These are phyloP conservation scores for Saguinus midas DNA, from an alignment of 2,113 vertebrate species.

Conservation along the genomic window DNA sequence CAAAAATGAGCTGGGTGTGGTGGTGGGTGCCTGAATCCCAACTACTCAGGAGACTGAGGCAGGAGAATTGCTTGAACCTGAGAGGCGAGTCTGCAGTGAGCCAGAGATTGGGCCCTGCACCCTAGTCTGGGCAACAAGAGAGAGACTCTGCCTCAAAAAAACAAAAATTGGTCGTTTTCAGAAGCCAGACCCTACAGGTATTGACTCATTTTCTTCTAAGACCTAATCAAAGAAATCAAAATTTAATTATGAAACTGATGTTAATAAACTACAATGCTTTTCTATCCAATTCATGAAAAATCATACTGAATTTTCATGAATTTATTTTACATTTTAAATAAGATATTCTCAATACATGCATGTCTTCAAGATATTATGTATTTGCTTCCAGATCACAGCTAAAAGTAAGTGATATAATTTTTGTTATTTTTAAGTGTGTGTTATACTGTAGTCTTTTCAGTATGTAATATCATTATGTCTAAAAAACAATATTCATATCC, in stretches of 20 bases:
- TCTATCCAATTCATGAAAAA: neutral
- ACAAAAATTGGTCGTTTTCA: no score
- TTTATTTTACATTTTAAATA: conserved; percentile 24
- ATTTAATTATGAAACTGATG: neutral
- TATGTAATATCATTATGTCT: neutral
- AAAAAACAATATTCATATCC: neutral
- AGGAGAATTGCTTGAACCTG: no score
- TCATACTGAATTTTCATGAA: neutral
- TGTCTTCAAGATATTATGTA: neutral
- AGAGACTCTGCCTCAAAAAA: no score
- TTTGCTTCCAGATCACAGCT: neutral
- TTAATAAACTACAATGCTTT: neutral
- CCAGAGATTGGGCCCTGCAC: no score
- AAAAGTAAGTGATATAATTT: neutral
- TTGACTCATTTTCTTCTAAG: neutral
- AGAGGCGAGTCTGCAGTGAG: no score
- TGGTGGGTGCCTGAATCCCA: no score
- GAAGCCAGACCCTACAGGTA: neutral
- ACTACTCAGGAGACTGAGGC: no score
- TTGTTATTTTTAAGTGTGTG: neutral
- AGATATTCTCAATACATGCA: neutral
- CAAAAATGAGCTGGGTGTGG: no score
- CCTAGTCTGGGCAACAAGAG: no score
- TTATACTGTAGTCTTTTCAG: neutral
- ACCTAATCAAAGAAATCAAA: neutral